Base-by-base conservation (phyloP, 2,888 invertebrate species). In the Ceraclea dissimilis region DNA sequence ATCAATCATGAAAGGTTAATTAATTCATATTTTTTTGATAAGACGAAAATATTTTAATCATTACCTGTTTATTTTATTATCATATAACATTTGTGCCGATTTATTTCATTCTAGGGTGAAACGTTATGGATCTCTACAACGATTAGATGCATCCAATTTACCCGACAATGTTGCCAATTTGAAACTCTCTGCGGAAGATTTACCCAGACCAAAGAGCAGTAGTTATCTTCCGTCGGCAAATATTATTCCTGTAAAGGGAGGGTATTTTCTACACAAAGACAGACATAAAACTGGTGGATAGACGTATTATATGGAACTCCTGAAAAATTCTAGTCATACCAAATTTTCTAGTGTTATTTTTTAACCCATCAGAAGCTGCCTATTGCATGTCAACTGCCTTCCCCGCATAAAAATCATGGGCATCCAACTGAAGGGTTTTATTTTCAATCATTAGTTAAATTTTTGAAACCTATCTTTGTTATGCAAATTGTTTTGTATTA, bases 1-100 rank as follows among this genome's bases (percentile, higher is more conserved):
- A 60, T 62, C 18, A 51, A 49, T n/a, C 54, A 54, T 49, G 60
- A 62, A 34, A 58, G 62, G 62, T 61, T 8, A n/a, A n/a, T 50
- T 5, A 26, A 10, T 26, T 26, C 10, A 26, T 26, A 26, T 26
- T 26, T 26, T 6, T 26, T 26, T 10, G 26, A 26, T 26, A 10
- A 26, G 26, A 26, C 5, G 11, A 20, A 43, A 17, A 20, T 16
- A 43, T 31, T 54, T 54, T 13, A 17, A 20, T 50, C 18, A 11
- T 17, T 26, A 2, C 16, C 2, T 31, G 20, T 21, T 50, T 31
- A 13, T 16, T 18, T 4, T 22, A 16, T 26, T 50, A 8, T 16
- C 22, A 6, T n/a, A 22, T 26, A 22, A 26, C 18, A 6, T 11
- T 11, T 6, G 1, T 1, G 6, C 26, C 22, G n/a, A n/a, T n/a